Conservation (phyloP, 2,113 vertebrate species). For the Strix uralensis region DNA sequence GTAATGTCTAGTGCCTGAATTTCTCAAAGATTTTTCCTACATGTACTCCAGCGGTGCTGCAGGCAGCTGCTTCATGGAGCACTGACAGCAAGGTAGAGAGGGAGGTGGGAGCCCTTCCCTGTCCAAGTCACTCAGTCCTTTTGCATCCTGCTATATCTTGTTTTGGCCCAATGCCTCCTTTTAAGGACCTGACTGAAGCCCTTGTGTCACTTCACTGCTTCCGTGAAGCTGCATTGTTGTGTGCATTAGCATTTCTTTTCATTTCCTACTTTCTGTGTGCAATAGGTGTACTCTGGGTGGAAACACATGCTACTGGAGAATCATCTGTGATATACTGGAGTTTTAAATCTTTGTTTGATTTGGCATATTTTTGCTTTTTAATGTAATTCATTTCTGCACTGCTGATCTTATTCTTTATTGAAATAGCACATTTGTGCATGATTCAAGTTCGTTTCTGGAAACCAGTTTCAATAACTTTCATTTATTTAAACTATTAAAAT, state of each 20-base stretch:
- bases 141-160: not conserved
- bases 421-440: conserved; percentile 38
- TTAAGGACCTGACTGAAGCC: not conserved
- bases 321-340: not conserved
- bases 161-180: not conserved
- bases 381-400: conserved; percentile 49
- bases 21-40: not conserved
- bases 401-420: conserved; percentile 47
- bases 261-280: not conserved
- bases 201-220: not conserved
- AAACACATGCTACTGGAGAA: conserved; percentile 16
- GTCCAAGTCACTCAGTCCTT: not conserved
- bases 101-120: not conserved
- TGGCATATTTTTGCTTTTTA: conserved; percentile 60
- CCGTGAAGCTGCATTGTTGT: not conserved
- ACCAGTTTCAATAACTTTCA: conserved; percentile 58
- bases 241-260: conserved; percentile 38
- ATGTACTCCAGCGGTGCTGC: fast-evolving
- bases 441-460: conserved; percentile 45
- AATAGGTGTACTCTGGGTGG: not conserved
- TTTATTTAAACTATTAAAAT: conserved; percentile 64
- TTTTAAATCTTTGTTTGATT: conserved; percentile 52
- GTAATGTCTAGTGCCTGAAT: not conserved
- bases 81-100: too few relatives aligned
- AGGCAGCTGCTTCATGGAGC: not conserved